Evolutionary conservation across 2,797 vertebrate species (phyloP), one percentile per base, ranked within the genome.

Genomic region (Distichodus sexfasciatus): DNA sequence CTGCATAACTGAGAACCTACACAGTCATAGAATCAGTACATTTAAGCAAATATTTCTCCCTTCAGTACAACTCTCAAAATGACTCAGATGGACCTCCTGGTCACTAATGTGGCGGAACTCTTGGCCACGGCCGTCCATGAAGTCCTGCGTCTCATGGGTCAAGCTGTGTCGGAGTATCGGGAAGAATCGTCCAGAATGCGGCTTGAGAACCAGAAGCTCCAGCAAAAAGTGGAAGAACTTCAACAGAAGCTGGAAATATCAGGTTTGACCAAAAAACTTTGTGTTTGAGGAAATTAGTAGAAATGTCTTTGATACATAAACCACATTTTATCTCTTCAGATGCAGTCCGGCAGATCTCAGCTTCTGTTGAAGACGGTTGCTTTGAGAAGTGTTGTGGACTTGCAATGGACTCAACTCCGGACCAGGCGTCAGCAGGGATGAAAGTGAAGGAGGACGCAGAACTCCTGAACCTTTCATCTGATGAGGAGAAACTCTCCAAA

Each of bases 81-180:
- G 69, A 71, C 69, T 38, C 72, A 78, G 60, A 69, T 78, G 66
- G 76, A 78, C 29, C 40, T 69, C 14, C 72, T 78, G 1, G 61
- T 72, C 48, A 66, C 65, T 9, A 69, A 66, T 28, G 72, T 78
- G 46, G 60, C 73, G n/a, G 76, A 75, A 53, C 72, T 75, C 21
- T 46, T 78, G 17, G 82, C 81, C 43, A 61, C 86, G 6, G 75
- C 77, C 1, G 78, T 77, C 46, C 85, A 86, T 36, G 86, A 89
- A 65, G 81, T 83, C 59, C 79, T 87, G 80, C 66, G 84, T 24
- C 68, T 79, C 69, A 80, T 74, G 4, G 80, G 64, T 10, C 79
- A 62, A 55, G 84, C 24, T 2, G 10, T 46, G 36, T 23, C 51
- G 0, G 76, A 76, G 57, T 80, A 76, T 66, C 64, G 59, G 2